Conservation (phyloP, 2,113 vertebrate species). For the Cepphus grylle region DNA sequence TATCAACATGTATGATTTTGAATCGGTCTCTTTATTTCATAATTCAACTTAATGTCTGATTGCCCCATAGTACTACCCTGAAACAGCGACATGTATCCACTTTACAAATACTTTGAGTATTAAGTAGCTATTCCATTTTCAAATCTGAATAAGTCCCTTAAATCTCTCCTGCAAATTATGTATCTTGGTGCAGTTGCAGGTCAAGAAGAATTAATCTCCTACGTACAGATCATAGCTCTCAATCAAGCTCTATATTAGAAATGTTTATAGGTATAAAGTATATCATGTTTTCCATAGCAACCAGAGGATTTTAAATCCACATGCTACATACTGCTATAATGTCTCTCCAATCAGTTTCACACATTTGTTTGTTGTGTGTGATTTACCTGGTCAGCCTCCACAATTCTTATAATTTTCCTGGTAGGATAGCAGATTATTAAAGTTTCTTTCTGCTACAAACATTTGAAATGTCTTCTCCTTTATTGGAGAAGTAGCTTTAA, state of each 20-base stretch:
- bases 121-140: not conserved
- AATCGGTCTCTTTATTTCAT: not conserved
- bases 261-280: not conserved
- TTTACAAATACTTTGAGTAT: not conserved
- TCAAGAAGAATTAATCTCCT: not conserved
- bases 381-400: not conserved
- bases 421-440: not conserved
- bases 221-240: not conserved
- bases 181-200: not conserved
- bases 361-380: not conserved
- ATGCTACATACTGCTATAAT: not conserved
- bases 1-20: not conserved
- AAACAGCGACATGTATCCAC: not conserved
- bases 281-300: not conserved
- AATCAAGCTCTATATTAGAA: not conserved
- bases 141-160: not conserved
- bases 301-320: not conserved
- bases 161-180: not conserved
- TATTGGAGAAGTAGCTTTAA: not conserved
- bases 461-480: not conserved
- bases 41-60: not conserved
- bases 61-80: not conserved
- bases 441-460: not conserved
- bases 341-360: not conserved
- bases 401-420: not conserved